Percentiles rank a stretch among this genome's conserved stretches.
Conservation (phyloP, 1,140 invertebrate species). For the Frieseomelitta varia region DNA sequence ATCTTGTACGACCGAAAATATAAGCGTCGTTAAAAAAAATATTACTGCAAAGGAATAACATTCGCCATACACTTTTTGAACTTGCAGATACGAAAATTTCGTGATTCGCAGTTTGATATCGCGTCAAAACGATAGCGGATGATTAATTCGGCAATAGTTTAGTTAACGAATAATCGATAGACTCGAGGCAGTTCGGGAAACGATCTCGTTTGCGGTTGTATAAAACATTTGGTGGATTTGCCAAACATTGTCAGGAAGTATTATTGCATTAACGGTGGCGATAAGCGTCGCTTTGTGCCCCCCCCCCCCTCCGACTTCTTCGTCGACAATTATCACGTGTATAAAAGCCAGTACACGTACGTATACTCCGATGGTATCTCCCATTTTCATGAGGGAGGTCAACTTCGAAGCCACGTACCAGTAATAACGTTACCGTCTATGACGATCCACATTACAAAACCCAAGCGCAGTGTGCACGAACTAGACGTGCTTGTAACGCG, state of each 20-base stretch:
- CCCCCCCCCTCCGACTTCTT: not conserved
- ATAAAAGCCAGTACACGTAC: not conserved
- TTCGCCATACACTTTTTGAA: not conserved
- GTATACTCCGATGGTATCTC: not conserved
- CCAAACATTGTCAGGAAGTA: constrained; percentile 18
- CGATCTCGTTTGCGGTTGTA: not conserved
- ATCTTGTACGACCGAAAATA: not conserved
- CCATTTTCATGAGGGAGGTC: constrained; percentile 7
- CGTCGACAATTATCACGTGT: constrained; percentile 26
- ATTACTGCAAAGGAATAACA: too few relatives aligned
- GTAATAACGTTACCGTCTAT: constrained; percentile 32
- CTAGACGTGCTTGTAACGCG: not conserved
- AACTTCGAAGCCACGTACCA: constrained; percentile 35
- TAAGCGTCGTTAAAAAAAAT: too few relatives aligned
- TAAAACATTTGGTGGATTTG: not conserved
- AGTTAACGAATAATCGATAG: constrained; percentile 58
- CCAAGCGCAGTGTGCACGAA: not conserved
- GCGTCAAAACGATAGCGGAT: constrained; percentile 1
- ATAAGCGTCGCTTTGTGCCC: constrained; percentile 18
- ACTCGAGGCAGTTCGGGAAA: not conserved
- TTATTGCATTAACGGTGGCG: not conserved
- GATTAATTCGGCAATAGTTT: constrained; percentile 56
- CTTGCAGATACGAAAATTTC: not conserved
- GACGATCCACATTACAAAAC: constrained; percentile 14
- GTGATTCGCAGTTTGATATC: too few relatives aligned